Evolutionary conservation across 2,888 invertebrate species (phyloP), one percentile per base, ranked within the genome.

Genomic region (Nomada ruficornis): DNA sequence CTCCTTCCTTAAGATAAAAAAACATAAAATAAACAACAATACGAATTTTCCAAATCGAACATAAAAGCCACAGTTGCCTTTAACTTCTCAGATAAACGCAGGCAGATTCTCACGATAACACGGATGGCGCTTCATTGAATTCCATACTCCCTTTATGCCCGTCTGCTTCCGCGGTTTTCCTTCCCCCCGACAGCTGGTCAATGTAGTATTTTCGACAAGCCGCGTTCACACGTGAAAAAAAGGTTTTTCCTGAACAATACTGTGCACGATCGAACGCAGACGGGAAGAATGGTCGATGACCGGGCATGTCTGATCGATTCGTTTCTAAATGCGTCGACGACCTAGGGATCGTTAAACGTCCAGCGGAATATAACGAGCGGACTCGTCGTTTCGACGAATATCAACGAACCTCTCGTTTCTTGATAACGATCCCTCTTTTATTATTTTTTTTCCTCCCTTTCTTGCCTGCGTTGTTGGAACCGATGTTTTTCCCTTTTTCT

Each of bases 241-340:
- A 26, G 26, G 57, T 71, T 65, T 59, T 52, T 42, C 52, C 54
- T 36, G 54, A 62, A 67, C 59, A 36, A 44, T 11, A 13, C 20
- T 4, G 20, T 44, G 67, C n/a, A 29, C 65, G 68, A 84, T 77
- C 75, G 76, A 82, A 73, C 57, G 54, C 18, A 59, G 60, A 65
- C 60, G 47, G 80, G 72, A 47, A 70, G 79, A 80, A 75, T 75
- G 84, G 80, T 84, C 74, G 82, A 59, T 80, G 83, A 80, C 80
- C 83, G 65, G 54, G 68, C 68, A 36, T 23, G 44, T 57, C 55
- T 64, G 72, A 84, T 84, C 84, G 84, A 84, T 84, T 84, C 84
- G 83, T 65, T 80, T 84, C 84, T 83, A 78, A 84, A 80, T 75
- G 73, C 80, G 83, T 83, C 77, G 54, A 29, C 65, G 68, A 57